Evolutionary conservation across 2,888 invertebrate species (phyloP).

Genomic region (Meteorus cinctellus): DNA sequence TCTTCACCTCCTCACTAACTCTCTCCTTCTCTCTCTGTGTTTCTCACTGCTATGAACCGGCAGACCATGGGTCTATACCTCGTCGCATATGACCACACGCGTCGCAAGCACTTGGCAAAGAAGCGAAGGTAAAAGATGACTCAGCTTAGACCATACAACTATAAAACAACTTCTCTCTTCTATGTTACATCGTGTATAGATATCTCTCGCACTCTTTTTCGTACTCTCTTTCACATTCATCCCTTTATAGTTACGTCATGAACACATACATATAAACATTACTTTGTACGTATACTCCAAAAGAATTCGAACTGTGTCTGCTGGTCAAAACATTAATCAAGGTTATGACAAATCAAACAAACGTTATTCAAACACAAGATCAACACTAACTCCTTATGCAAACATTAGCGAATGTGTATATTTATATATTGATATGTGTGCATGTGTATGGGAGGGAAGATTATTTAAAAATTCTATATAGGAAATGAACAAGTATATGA

Average conservation of each 20-base stretch:
- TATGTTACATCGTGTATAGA: slow-evolving; percentile 12
- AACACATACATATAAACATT: background rate
- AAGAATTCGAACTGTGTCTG: slow-evolving; percentile 26
- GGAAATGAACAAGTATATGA: background rate
- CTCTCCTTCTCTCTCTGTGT: background rate
- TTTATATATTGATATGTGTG: background rate
- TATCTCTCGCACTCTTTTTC: slow-evolving; percentile 11
- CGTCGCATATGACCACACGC: slow-evolving; percentile 41
- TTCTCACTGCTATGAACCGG: slow-evolving; percentile 10
- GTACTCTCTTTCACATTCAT: slow-evolving; percentile 1
- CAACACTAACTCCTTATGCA: background rate
- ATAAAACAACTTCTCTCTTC: slow-evolving; percentile 20
- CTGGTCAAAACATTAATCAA: slow-evolving; percentile 33
- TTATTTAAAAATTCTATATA: background rate
- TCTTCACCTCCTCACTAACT: background rate
- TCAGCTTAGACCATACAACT: slow-evolving; percentile 34
- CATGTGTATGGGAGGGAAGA: background rate
- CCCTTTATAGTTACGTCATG: slow-evolving; percentile 16
- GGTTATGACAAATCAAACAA: slow-evolving; percentile 14
- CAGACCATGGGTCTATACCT: slow-evolving; percentile 13
- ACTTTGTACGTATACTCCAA: background rate
- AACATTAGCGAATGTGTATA: background rate
- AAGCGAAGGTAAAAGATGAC: slow-evolving; percentile 34
- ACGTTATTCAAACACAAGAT: background rate
- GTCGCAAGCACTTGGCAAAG: slow-evolving; percentile 30